A percentile compares a stretch with the other conserved stretches of the same genome.
phyloP scores from a whole-genome alignment of 2,113 vertebrate genomes.

The Eptatretus burgeri region DNA sequence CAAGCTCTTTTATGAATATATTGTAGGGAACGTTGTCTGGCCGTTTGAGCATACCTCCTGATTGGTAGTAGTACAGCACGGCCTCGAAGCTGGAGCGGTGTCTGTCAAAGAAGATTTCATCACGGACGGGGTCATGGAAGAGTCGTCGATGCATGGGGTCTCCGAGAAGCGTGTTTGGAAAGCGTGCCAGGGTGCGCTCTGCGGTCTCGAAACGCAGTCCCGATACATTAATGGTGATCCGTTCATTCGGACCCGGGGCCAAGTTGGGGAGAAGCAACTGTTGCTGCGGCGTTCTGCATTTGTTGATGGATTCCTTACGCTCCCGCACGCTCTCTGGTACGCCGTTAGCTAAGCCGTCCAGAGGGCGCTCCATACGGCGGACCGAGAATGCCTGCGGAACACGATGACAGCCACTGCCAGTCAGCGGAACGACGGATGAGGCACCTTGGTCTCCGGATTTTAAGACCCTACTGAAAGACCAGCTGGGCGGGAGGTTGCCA shows the following conservation, averaged over 20 bases:
- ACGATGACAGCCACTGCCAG: too few species aligned
- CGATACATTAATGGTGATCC: constrained; percentile 2
- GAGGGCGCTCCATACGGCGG: too few species aligned
- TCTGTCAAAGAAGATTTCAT: neutral
- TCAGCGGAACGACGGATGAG: too few species aligned
- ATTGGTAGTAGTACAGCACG: constrained; percentile 4
- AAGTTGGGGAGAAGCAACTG: too few species aligned
- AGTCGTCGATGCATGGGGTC: neutral
- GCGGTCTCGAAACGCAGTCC: constrained; percentile 4
- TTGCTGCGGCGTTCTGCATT: too few species aligned
- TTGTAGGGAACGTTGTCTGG: neutral
- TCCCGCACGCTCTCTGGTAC: too few species aligned
- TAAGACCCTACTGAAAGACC: too few species aligned
- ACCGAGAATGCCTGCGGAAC: too few species aligned
- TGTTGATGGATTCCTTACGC: too few species aligned
- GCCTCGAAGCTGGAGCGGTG: constrained; percentile 2
- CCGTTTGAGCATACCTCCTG: neutral
- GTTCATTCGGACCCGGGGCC: neutral
- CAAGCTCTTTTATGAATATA: neutral
- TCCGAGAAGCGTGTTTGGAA: neutral
- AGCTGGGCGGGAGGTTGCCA: too few species aligned
- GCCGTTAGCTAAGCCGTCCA: too few species aligned
- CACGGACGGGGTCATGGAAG: neutral
- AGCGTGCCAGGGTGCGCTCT: constrained; percentile 1
- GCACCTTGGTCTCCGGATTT: too few species aligned